phyloP scores from a whole-genome alignment of 2,113 vertebrate genomes.

The Eublepharis macularius region DNA sequence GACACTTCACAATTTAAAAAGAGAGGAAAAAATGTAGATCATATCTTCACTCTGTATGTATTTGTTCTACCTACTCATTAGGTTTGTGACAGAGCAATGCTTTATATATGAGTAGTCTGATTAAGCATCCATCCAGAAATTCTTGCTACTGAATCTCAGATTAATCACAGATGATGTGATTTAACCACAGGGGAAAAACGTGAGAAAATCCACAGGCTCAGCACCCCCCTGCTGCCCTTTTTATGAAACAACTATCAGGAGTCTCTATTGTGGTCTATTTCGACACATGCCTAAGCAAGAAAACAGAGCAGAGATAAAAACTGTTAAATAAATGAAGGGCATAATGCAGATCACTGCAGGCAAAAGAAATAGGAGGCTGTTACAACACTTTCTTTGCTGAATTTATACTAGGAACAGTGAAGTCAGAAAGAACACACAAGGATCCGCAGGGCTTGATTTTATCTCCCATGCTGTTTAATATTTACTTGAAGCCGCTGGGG shows the following conservation, averaged over 20 bases:
- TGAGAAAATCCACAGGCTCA: background rate
- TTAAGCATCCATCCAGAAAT: background rate
- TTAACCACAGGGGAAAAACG: conserved; percentile 21
- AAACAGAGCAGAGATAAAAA: conserved; percentile 5
- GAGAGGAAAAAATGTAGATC: background rate
- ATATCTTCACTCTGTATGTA: conserved; percentile 4
- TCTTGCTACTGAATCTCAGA: conserved; percentile 8
- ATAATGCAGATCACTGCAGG: conserved; percentile 2
- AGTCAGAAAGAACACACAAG: background rate
- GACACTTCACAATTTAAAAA: background rate
- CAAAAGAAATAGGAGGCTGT: background rate
- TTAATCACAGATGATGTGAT: background rate
- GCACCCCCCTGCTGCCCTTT: background rate
- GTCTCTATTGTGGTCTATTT: background rate
- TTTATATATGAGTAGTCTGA: conserved; percentile 2
- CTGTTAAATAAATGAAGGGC: conserved; percentile 37
- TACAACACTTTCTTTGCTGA: background rate
- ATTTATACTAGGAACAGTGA: background rate
- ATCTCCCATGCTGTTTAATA: too few species aligned
- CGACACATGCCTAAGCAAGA: background rate
- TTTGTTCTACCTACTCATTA: background rate
- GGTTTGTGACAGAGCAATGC: conserved; percentile 6
- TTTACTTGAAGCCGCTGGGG: too few species aligned
- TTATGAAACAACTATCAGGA: conserved; percentile 20
- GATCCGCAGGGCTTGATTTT: too few species aligned